phyloP scores from a whole-genome alignment of 2,888 invertebrate species.

The Harpalus rufipes region DNA sequence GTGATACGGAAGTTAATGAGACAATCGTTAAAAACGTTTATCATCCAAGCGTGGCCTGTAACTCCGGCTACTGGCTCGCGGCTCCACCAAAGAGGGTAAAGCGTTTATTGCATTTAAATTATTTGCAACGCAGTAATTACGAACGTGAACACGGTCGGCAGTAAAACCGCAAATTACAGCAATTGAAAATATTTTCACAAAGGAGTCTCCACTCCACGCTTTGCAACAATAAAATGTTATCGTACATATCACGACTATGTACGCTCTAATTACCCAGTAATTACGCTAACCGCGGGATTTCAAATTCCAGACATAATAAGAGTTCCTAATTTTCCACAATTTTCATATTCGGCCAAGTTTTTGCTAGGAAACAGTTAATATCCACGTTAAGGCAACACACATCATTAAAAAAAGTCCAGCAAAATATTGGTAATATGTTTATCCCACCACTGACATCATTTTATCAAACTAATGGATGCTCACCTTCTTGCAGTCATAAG shows the following conservation, averaged over 20 bases:
- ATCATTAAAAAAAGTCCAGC: too few relatives aligned
- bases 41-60: not conserved
- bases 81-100: conserved; percentile 45
- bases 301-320: conserved; percentile 63
- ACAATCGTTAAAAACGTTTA: conserved; percentile 11
- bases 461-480: not conserved
- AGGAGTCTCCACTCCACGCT: conserved; percentile 51
- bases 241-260: conserved; percentile 64
- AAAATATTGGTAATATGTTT: too few relatives aligned
- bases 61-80: not conserved
- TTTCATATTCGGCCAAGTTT: conserved; percentile 44
- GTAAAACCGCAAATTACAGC: conserved; percentile 66
- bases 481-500: not conserved
- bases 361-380: too few relatives aligned
- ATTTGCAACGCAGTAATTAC: conserved; percentile 67
- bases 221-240: conserved; percentile 67
- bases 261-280: conserved; percentile 63
- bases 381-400: too few relatives aligned
- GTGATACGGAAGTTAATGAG: not conserved
- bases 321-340: conserved; percentile 65
- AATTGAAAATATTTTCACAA: conserved; percentile 68
- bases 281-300: conserved; percentile 57
- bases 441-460: too few relatives aligned
- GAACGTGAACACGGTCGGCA: conserved; percentile 60
- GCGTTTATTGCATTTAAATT: conserved; percentile 68